Percentiles rank a stretch among this genome's conserved stretches.
phyloP scores from a whole-genome alignment of 1,140 invertebrate genomes.

The Zaprionus gabonicus region DNA sequence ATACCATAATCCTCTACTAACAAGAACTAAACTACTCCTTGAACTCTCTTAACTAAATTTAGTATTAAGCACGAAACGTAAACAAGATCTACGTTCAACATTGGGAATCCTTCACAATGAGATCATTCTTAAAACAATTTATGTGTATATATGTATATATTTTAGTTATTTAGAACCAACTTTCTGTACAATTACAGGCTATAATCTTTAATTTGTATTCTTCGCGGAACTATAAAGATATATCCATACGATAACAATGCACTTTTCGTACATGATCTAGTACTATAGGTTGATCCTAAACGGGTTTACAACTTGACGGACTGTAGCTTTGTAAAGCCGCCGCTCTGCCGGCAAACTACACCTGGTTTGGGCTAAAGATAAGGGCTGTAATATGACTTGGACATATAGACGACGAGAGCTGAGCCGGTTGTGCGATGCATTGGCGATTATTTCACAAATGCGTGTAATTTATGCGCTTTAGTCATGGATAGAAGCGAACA shows the following conservation, averaged over 20 bases:
- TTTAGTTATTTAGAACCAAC: no score
- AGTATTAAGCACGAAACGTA: accelerated
- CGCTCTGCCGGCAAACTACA: background rate
- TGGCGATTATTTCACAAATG: conserved; percentile 37
- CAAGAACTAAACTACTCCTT: no score
- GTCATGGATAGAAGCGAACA: conserved; percentile 18
- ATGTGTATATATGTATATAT: no score
- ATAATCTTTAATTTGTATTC: no score
- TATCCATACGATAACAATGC: no score
- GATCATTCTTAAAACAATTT: no score
- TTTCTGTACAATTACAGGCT: no score
- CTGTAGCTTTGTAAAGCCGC: background rate
- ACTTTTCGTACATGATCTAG: background rate
- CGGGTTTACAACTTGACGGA: background rate
- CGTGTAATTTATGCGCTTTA: conserved; percentile 36
- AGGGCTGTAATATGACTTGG: background rate
- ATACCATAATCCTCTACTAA: no score
- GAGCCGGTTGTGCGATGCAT: background rate
- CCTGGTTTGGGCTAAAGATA: background rate
- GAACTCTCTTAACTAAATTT: background rate
- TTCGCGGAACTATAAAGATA: no score
- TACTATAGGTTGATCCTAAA: no score
- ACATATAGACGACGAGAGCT: background rate
- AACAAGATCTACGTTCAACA: background rate
- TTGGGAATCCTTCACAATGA: background rate